phyloP scores from a whole-genome alignment of 2,113 vertebrate species.

The Eptesicus fuscus region DNA sequence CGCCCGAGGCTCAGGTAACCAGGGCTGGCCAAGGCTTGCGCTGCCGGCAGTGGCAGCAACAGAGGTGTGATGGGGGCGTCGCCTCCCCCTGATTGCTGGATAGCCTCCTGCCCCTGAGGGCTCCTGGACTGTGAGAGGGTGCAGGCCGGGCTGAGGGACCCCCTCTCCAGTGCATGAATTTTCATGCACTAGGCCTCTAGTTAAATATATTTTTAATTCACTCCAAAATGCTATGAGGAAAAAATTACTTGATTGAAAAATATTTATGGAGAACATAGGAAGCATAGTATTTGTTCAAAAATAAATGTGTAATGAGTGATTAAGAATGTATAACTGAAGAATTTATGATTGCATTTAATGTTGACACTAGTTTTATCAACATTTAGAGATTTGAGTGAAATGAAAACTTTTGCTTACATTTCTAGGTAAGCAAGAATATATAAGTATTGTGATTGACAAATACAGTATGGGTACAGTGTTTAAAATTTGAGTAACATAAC shows the following conservation, averaged over 20 bases:
- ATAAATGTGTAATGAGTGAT: neutral
- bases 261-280: neutral
- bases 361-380: constrained; percentile 2
- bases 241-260: constrained; percentile 4
- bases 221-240: neutral
- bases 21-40: too few species aligned
- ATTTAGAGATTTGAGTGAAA: neutral
- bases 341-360: constrained; percentile 1
- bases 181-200: too few species aligned
- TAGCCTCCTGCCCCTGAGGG: too few species aligned
- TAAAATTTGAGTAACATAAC: neutral
- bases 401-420: neutral
- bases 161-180: too few species aligned
- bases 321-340: neutral
- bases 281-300: neutral
- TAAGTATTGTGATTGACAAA: neutral
- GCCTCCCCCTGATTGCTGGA: too few species aligned
- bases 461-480: neutral
- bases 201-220: neutral
- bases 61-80: too few species aligned
- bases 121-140: too few species aligned
- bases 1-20: too few species aligned
- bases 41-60: too few species aligned
- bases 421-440: neutral
- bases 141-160: too few species aligned